Conservation (phyloP, 2,888 invertebrate genomes). For the Matsumyia berberina region DNA sequence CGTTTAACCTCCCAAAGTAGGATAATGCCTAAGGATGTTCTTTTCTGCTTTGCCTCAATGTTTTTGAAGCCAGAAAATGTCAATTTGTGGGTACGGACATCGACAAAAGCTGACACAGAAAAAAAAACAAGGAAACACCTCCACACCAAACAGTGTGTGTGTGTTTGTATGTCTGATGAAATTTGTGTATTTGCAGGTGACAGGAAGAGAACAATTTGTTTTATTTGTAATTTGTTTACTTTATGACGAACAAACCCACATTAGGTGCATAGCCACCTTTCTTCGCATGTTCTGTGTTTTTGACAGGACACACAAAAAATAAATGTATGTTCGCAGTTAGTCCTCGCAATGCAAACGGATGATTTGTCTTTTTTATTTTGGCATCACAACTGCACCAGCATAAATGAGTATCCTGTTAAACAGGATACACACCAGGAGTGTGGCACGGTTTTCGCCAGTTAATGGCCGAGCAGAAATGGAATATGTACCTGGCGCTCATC, state of each 20-base stretch:
- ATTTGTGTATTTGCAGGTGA: no score
- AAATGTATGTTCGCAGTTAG: constrained; percentile 7
- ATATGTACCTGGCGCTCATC: constrained; percentile 44
- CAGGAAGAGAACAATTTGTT: background rate
- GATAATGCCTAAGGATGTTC: constrained; percentile 26
- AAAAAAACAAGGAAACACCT: background rate
- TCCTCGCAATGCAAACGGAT: background rate
- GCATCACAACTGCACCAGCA: constrained; percentile 62
- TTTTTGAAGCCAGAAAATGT: constrained; percentile 18
- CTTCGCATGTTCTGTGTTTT: background rate
- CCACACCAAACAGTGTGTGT: background rate
- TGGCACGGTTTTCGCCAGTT: constrained; percentile 10
- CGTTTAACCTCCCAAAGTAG: constrained; percentile 39
- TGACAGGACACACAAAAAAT: background rate
- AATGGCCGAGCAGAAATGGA: constrained; percentile 63
- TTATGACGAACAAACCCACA: constrained; percentile 8
- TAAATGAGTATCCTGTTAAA: constrained; percentile 65
- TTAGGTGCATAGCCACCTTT: background rate
- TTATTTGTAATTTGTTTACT: constrained; percentile 11
- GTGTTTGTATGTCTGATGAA: background rate
- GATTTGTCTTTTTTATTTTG: constrained; percentile 49
- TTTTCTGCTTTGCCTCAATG: background rate
- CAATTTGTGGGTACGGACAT: constrained; percentile 15
- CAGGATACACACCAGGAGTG: constrained; percentile 43
- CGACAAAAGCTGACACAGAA: constrained; percentile 9